phyloP scores from a whole-genome alignment of 2,888 invertebrate genomes.

The Temnothorax rugatulus region DNA sequence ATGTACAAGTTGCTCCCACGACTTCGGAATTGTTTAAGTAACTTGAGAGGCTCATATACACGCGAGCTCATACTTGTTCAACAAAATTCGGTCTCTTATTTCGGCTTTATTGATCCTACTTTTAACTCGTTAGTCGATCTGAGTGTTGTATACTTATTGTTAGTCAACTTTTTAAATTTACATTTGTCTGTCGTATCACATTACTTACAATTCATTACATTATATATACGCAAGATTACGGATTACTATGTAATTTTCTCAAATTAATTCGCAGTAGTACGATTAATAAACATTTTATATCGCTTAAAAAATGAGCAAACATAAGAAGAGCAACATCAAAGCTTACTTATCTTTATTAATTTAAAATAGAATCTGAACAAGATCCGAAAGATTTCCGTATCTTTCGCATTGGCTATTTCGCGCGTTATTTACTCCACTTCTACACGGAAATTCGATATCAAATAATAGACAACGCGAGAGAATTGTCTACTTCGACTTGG shows the following conservation, averaged over 20 bases:
- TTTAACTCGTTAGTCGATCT: not conserved
- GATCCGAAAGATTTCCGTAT: not conserved
- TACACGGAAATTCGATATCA: slow-evolving; percentile 16
- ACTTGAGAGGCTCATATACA: slow-evolving; percentile 24
- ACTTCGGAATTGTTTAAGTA: slow-evolving; percentile 28
- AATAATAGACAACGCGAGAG: not conserved
- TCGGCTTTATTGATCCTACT: not conserved
- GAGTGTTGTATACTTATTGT: not conserved
- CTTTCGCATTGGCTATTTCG: not conserved
- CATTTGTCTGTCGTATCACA: no score
- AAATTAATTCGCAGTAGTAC: not conserved
- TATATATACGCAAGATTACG: no score
- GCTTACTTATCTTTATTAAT: not conserved
- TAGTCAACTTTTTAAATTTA: not conserved
- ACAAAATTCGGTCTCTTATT: slow-evolving; percentile 11
- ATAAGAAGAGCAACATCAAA: no score
- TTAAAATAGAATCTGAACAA: not conserved
- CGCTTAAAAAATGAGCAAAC: not conserved
- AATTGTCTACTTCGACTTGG: slow-evolving; percentile 13
- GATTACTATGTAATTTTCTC: not conserved
- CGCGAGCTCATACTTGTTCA: slow-evolving; percentile 9
- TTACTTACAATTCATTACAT: no score
- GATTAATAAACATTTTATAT: not conserved
- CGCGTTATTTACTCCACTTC: not conserved
- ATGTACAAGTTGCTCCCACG: slow-evolving; percentile 43